Evolutionary conservation across 2,888 invertebrate species (phyloP).

Genomic region (Dasypolia templi): DNA sequence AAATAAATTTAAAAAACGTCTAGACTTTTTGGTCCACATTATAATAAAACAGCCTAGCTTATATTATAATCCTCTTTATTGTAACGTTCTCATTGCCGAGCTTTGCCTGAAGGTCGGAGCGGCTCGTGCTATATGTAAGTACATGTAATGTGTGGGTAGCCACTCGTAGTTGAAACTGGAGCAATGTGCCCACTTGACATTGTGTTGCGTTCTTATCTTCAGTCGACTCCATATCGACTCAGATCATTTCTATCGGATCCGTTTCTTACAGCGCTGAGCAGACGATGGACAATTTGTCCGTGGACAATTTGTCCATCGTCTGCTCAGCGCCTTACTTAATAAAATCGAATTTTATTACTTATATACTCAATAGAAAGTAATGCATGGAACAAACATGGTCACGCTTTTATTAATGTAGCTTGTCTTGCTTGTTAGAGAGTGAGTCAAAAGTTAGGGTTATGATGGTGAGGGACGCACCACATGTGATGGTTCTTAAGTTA

Average conservation of each 20-base stretch:
- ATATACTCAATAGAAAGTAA: neutral
- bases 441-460: neutral
- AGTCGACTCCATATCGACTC: too few species aligned
- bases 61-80: neutral
- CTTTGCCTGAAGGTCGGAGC: slow-evolving; percentile 5
- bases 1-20: too few species aligned
- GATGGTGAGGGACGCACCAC: too few species aligned
- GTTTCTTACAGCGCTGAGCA: neutral
- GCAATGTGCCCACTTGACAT: slow-evolving; percentile 48
- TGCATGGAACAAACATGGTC: neutral
- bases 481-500: neutral
- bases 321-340: neutral
- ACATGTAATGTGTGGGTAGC: neutral
- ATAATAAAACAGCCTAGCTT: neutral
- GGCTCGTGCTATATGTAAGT: neutral
- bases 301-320: neutral
- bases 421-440: neutral
- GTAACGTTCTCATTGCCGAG: neutral
- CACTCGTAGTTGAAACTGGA: slow-evolving; percentile 20
- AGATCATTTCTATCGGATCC: slow-evolving; percentile 5
- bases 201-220: slow-evolving; percentile 28
- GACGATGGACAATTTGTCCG: neutral
- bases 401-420: neutral
- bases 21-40: too few species aligned
- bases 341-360: neutral